These are phyloP conservation scores for Cervus canadensis DNA, from an alignment of 2,113 vertebrate species.

Conservation along the genomic window DNA sequence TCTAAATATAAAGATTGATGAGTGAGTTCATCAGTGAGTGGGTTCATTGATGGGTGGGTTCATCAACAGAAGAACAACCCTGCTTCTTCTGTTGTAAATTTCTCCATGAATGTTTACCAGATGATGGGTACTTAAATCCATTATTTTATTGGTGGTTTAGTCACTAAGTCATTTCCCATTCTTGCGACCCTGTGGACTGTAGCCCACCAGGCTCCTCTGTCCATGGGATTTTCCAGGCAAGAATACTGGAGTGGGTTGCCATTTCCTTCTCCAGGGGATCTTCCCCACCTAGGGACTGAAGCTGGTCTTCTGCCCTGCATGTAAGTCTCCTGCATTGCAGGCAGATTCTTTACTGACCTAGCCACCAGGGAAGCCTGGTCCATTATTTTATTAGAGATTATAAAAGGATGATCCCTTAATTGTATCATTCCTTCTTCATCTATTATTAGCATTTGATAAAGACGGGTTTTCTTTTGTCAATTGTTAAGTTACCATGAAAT, in stretches of 20 bases:
- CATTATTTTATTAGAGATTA: not conserved
- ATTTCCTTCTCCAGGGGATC: not conserved
- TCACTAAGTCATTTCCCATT: not conserved
- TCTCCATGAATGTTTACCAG: not conserved
- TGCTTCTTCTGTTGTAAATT: not conserved
- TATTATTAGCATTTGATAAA: not conserved
- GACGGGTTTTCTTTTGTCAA: not conserved
- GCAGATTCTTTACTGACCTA: not conserved
- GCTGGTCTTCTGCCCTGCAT: not conserved
- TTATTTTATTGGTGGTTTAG: not conserved
- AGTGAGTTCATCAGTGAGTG: not conserved
- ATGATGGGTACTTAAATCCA: too few species aligned
- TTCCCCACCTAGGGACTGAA: not conserved
- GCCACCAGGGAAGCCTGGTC: not conserved
- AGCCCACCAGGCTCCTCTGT: not conserved
- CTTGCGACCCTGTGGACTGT: not conserved
- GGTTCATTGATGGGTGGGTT: too few species aligned
- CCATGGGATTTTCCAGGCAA: not conserved
- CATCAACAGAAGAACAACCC: not conserved
- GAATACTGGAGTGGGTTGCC: not conserved
- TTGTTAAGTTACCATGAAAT: not conserved
- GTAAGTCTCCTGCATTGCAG: not conserved
- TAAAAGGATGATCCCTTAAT: not conserved
- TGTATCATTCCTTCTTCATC: not conserved
- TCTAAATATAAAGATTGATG: not conserved